phyloP scores from a whole-genome alignment of 2,797 vertebrate genomes.

The Cirrhinus mrigala region DNA sequence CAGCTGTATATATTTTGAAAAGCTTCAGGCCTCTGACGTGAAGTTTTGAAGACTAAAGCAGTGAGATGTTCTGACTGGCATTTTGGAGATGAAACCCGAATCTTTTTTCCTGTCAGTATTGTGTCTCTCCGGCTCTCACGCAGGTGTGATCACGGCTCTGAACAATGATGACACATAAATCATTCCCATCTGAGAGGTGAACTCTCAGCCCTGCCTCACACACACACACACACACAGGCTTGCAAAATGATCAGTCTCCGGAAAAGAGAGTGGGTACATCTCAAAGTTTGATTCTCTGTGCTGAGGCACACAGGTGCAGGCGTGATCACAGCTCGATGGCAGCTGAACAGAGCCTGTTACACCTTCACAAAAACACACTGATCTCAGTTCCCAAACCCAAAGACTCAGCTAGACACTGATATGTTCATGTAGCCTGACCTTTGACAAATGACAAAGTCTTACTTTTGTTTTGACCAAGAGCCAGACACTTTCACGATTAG shows the following conservation, averaged over 20 bases:
- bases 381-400: constrained; percentile 15
- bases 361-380: not conserved
- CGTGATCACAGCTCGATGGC: not conserved
- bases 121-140: not conserved
- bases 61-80: not conserved
- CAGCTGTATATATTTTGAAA: not conserved
- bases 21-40: not conserved
- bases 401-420: not conserved
- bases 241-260: not conserved
- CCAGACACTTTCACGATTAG: not conserved
- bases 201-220: not conserved
- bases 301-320: constrained; percentile 25
- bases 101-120: not conserved
- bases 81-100: not conserved
- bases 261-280: not conserved
- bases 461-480: not conserved
- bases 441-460: not conserved
- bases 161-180: constrained; percentile 35
- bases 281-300: constrained; percentile 1
- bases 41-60: not conserved
- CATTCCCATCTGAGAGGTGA: constrained; percentile 29
- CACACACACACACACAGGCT: not conserved
- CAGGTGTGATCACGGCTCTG: constrained; percentile 36
- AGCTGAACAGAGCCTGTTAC: not conserved
- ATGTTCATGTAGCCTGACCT: not conserved